phyloP scores from a whole-genome alignment of 2,888 invertebrate species.

The Unio pictorum region DNA sequence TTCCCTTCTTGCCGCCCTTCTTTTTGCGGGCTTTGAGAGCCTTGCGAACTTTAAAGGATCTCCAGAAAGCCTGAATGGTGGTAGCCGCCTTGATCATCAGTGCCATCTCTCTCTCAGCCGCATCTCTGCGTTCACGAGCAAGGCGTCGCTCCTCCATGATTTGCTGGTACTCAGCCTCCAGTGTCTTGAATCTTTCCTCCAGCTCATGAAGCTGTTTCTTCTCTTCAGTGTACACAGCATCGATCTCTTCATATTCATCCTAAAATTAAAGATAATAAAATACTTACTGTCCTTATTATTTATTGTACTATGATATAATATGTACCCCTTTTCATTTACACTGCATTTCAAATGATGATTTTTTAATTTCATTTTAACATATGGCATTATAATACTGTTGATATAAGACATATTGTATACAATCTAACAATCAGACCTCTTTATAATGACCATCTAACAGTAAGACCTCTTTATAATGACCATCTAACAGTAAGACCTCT shows the following conservation, averaged over 20 bases:
- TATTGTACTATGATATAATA: too few species aligned
- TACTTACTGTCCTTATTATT: neutral
- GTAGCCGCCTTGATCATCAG: constrained; percentile 68
- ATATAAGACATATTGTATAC: too few species aligned
- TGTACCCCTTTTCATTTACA: too few species aligned
- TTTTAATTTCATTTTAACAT: too few species aligned
- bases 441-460: too few species aligned
- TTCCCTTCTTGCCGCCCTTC: constrained; percentile 62
- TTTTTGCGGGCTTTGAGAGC: constrained; percentile 69
- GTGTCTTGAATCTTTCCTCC: constrained; percentile 70
- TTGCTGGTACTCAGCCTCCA: constrained; percentile 67
- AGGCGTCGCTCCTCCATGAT: constrained; percentile 69
- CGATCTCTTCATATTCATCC: constrained; percentile 71
- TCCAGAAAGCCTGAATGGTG: constrained; percentile 71
- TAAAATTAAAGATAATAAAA: constrained; percentile 28
- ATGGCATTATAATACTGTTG: too few species aligned
- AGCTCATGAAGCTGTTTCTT: constrained; percentile 71
- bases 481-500: too few species aligned
- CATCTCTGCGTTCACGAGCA: constrained; percentile 67
- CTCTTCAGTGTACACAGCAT: constrained; percentile 69
- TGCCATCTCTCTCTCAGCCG: constrained; percentile 67
- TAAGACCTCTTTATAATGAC: too few species aligned
- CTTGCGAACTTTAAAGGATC: constrained; percentile 71
- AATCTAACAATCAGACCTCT: too few species aligned
- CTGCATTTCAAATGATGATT: too few species aligned